Evolutionary conservation across 2,888 invertebrate genomes (phyloP).

Genomic region (Trichacis sp.): DNA sequence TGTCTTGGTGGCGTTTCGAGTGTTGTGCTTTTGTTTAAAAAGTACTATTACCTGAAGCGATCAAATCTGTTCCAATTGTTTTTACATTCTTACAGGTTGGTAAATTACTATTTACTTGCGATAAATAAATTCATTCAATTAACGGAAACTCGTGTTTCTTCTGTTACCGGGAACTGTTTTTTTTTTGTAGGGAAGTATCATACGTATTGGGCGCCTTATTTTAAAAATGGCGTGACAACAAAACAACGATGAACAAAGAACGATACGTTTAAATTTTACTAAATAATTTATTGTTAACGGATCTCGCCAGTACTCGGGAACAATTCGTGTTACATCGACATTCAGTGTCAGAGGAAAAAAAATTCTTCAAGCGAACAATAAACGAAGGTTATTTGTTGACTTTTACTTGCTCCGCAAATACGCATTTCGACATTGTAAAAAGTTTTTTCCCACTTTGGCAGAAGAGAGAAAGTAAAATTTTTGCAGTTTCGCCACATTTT

Average conservation of each 20-base stretch:
- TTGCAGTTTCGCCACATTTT: constrained; percentile 3
- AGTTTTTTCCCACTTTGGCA: not conserved
- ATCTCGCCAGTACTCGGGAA: constrained; percentile 15
- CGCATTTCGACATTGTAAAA: too few species aligned
- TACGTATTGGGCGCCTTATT: constrained; percentile 2
- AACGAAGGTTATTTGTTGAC: not conserved
- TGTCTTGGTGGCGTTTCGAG: too few species aligned
- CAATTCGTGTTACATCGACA: constrained; percentile 21
- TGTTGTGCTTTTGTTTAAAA: too few species aligned
- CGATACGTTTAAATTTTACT: constrained; percentile 14
- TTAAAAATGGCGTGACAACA: too few species aligned
- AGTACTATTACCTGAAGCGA: too few species aligned
- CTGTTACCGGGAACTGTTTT: not conserved
- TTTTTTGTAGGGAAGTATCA: not conserved
- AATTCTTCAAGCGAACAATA: constrained; percentile 16
- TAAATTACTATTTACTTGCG: too few species aligned
- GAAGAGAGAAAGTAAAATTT: not conserved
- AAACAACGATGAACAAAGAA: constrained; percentile 7
- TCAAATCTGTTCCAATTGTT: too few species aligned
- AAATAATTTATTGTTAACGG: constrained; percentile 29
- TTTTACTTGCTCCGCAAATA: not conserved
- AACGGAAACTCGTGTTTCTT: too few species aligned
- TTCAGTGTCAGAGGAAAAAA: constrained; percentile 12
- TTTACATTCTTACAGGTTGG: too few species aligned
- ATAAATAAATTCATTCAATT: too few species aligned